phyloP scores from a whole-genome alignment of 2,113 vertebrate species.

The Centropristis striata region DNA sequence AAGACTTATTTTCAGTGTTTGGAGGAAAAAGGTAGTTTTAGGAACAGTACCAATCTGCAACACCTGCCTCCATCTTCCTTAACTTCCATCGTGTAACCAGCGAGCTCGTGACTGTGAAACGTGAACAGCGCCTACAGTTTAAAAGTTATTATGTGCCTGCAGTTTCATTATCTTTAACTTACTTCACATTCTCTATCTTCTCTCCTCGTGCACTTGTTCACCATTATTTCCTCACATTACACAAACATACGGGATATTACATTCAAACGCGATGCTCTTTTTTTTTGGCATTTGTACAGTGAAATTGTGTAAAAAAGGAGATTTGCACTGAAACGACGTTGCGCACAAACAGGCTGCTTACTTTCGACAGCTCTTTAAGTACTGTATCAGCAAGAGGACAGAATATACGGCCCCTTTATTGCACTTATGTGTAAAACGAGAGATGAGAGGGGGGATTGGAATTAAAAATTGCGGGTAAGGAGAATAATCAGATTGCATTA shows the following conservation, averaged over 20 bases:
- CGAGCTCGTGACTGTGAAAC: conserved; percentile 29
- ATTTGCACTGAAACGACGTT: conserved; percentile 33
- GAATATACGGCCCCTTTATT: conserved; percentile 67
- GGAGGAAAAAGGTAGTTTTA: conserved; percentile 7
- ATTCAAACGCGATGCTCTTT: conserved; percentile 66
- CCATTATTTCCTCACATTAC: conserved; percentile 34
- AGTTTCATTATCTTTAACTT: conserved; percentile 17
- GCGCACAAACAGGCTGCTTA: conserved; percentile 28
- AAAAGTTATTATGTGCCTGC: conserved; percentile 30
- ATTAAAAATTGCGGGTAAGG: conserved; percentile 28
- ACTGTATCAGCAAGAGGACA: conserved; percentile 44
- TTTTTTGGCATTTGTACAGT: conserved; percentile 72
- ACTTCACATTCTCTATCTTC: conserved; percentile 7
- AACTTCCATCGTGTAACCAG: conserved; percentile 16
- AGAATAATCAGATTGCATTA: conserved; percentile 38
- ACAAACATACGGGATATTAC: conserved; percentile 57
- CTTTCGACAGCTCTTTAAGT: conserved; percentile 36
- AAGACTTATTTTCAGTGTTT: conserved; percentile 61
- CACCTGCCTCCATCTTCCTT: conserved; percentile 42
- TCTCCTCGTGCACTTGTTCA: background rate
- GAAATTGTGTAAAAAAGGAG: conserved; percentile 52
- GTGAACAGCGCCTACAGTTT: conserved; percentile 14
- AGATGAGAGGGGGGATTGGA: conserved; percentile 10
- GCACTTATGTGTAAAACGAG: conserved; percentile 68
- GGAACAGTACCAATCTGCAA: conserved; percentile 46